Percentiles rank a stretch among this genome's conserved stretches.
These are phyloP conservation scores for Drosophila watanabei DNA, from an alignment of 1,140 invertebrate genomes.

Conservation along the genomic window DNA sequence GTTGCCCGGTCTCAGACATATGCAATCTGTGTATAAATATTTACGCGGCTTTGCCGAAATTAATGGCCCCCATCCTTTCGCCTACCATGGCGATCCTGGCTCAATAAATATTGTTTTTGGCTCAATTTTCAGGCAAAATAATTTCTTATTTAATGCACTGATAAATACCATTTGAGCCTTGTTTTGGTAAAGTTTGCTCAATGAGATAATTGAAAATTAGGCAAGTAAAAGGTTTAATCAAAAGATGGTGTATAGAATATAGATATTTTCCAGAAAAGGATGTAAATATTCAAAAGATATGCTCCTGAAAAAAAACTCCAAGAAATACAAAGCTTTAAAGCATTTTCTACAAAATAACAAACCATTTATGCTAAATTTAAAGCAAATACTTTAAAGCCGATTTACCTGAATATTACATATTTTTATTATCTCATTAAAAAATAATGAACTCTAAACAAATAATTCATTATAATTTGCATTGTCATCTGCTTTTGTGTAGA, in stretches of 20 bases:
- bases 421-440: conserved; percentile 36
- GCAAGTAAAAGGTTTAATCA: background rate
- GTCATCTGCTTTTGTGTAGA: conserved; percentile 21
- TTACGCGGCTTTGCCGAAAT: conserved; percentile 72
- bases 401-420: conserved; percentile 19
- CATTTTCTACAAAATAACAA: conserved; percentile 6
- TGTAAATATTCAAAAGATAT: background rate
- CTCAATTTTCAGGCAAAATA: conserved; percentile 22
- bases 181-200: background rate
- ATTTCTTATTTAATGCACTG: conserved; percentile 46
- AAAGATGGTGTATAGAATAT: background rate
- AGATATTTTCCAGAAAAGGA: background rate
- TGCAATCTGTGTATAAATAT: conserved; percentile 79
- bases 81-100: conserved; percentile 16
- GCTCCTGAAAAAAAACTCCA: too few species aligned
- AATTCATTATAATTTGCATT: conserved; percentile 43
- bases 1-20: conserved; percentile 53
- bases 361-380: background rate
- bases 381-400: conserved; percentile 14
- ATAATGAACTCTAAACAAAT: conserved; percentile 46
- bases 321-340: background rate
- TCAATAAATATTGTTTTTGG: conserved; percentile 51
- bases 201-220: background rate
- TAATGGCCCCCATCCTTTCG: conserved; percentile 48
- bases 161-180: conserved; percentile 11